phyloP scores from a whole-genome alignment of 2,113 vertebrate species.

The Nannospalax galili region DNA sequence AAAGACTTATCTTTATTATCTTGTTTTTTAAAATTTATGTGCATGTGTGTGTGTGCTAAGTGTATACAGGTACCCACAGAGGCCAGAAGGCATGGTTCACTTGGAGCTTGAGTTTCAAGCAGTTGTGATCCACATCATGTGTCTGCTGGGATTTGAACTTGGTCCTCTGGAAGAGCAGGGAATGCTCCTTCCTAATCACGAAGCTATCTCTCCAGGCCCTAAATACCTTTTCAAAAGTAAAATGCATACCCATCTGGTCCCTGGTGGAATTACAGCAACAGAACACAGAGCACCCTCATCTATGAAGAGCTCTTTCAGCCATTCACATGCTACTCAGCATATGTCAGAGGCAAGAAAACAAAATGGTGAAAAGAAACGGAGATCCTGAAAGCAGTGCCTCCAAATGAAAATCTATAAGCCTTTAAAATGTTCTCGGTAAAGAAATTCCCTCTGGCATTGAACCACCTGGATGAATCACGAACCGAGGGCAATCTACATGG shows the following conservation, averaged over 20 bases:
- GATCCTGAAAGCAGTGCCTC: neutral
- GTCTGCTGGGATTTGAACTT: no score
- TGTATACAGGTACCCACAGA: no score
- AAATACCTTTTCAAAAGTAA: conserved; percentile 37
- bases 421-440: neutral
- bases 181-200: no score
- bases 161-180: no score
- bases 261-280: neutral
- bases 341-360: neutral
- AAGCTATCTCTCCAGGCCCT: no score
- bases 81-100: no score
- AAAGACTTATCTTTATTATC: no score
- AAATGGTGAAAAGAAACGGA: neutral
- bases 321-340: neutral
- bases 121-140: no score
- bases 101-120: no score
- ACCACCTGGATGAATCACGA: neutral
- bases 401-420: neutral
- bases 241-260: conserved; percentile 26
- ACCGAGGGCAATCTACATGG: neutral
- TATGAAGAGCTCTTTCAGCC: neutral
- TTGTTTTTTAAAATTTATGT: no score
- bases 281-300: neutral
- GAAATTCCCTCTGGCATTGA: neutral
- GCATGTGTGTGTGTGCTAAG: no score